Evolutionary conservation across 1,140 invertebrate genomes (phyloP), one percentile per base, ranked within the genome.

Genomic region (Ceratosolen solmsi): DNA sequence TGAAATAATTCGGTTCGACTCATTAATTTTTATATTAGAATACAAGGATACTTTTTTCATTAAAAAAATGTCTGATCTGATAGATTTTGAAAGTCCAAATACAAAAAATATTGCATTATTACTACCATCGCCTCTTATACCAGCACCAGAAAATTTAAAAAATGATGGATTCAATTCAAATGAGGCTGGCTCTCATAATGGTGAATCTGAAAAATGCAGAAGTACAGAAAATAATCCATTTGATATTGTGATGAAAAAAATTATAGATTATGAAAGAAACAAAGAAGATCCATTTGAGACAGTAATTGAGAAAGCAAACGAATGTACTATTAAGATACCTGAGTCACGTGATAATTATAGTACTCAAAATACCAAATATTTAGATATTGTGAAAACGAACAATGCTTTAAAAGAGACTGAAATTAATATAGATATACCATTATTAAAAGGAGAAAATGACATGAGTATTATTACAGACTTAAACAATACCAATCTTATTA

Each of bases 141-240:
- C 89, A 17, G 77, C 58, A 15, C 88, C 89, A 20, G 54, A 79
- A 17, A 58, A 25, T 75, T 17, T 27, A 41, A 75, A 27, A 27
- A 60, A 17, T 22, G 72, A 70, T 38, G 30, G 0, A 15, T 33
- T 22, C 9, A 54, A 13, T 15, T 1, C 36, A 38, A 38, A 17
- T 38, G 30, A 72, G 58, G 56, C 73, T 82, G 25, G 75, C 9
- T 30, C 80, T 51, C 72, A 38, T 5, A 22, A 70, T 68, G 30
- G 25, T 49, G 58, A 78, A 46, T 36, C 74, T 51, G 68, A 74
- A 27, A 73, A 58, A 54, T 41, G 63, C 46, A 33, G 41, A n/a
- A 89, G 84, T 51, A 49, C 87, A 1, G 87, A 86, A 4, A 88
- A 89, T 33, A 91, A 90, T 86, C 90, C 90, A 9, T 91, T 91